Base-by-base conservation (phyloP, 2,797 vertebrate genomes). In the Phoebastria nigripes region DNA sequence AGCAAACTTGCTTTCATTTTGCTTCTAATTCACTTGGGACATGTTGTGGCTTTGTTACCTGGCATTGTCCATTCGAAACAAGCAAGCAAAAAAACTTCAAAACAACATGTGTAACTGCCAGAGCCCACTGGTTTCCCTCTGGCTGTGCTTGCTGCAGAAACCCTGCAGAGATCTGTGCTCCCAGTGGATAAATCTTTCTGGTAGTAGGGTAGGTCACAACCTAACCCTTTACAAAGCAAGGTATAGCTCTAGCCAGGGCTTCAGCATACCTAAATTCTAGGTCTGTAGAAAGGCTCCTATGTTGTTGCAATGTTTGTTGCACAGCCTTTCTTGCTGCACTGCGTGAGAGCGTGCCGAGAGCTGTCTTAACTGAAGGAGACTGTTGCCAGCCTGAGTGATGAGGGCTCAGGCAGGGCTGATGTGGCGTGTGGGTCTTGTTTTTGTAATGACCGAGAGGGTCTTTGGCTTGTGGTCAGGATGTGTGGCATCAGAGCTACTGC, bases 291-390 rank as follows among this genome's bases (percentile, higher is more conserved):
- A 35, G 46, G 17, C 33, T 89, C 3, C 46, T 46, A 0, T 62
- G 58, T 39, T 69, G 20, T 13, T 52, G 58, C 28, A 71, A 1
- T 31, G 35, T 61, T 69, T 66, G 58, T 31, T 59, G 19, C 42
- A 12, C 44, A 28, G 47, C n/a, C 26, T 49, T 91, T 35, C n/a
- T 56, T 15, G 15, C 77, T 82, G 73, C 1, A 2, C 62, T 82
- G 37, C 0, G 0, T 37, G n/a, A 39, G 70, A 72, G 71, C 11
- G 1, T 3, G 21, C 31, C 0, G 1, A 69, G 58, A 61, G 14
- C 71, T 35, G 16, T 4, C 8, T 47, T 42, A 37, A 20, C 41
- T 21, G 54, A 14, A 52, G 37, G 44, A 54, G 33, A 1, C 62
- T 33, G 12, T 66, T 59, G 37, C 26, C 47, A 70, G 21, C 42